Conservation (phyloP, 1,140 invertebrate genomes). For the Gryon sp. region DNA sequence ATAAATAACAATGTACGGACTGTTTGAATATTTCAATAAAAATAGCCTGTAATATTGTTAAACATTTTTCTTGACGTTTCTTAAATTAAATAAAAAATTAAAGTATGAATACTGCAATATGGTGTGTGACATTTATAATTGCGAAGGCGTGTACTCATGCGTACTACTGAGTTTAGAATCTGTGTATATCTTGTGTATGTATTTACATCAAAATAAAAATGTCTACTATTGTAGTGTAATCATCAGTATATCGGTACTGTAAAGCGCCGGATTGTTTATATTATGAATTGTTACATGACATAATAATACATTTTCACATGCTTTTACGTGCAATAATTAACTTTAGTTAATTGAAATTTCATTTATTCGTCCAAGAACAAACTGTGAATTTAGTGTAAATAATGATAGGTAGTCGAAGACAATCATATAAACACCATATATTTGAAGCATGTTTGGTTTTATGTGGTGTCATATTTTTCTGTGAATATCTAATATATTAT, state of each 20-base stretch:
- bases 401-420: constrained; percentile 53
- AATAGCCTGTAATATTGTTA: too few species aligned
- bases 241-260: constrained; percentile 1
- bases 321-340: neutral
- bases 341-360: too few species aligned
- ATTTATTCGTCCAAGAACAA: too few species aligned
- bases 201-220: constrained; percentile 13
- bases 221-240: too few species aligned
- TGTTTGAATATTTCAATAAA: too few species aligned
- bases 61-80: too few species aligned
- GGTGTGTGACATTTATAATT: too few species aligned
- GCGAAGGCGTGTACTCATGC: constrained; percentile 4
- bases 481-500: constrained; percentile 87
- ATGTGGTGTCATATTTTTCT: constrained; percentile 80
- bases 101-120: too few species aligned
- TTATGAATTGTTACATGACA: constrained; percentile 1
- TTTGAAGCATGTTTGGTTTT: constrained; percentile 58
- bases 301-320: neutral
- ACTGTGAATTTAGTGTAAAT: too few species aligned
- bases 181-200: neutral
- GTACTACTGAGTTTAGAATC: neutral
- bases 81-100: too few species aligned
- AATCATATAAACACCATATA: constrained; percentile 65
- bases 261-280: neutral
- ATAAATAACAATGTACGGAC: too few species aligned